Base-by-base conservation (phyloP, 1,140 invertebrate species). In the Thaumatotibia leucotreta region DNA sequence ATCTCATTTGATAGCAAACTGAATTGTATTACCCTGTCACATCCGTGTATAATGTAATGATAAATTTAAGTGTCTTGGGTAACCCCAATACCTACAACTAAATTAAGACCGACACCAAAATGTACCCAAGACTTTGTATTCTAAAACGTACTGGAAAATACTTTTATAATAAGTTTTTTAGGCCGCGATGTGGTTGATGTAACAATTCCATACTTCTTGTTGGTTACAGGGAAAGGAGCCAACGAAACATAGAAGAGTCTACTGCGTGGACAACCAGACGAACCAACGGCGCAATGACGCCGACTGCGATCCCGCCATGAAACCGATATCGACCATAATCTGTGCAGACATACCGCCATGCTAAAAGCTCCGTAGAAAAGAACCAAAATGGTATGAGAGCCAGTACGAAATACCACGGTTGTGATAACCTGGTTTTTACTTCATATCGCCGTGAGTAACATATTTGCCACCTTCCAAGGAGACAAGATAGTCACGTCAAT, bases 311-410 rank as follows among this genome's bases (percentile, higher is more conserved):
- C 10, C 65, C 24, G 70, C 74, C 4, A 75, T 61, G 6, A 89
- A 83, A 71, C 90, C 90, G n/a, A 72, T 79, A 14, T 79, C 64
- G 65, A 77, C 77, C 14, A 83, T 87, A 17, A 80, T 76, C 68
- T 91, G 90, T 70, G 72, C 78, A 24, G 82, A 86, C 58, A 79
- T 90, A 39, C 86, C 84, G 24, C 82, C 88, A 9, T 91, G 90
- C 72, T 86, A 83, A 70, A 35, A 64, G 33, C 24, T 58, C 10
- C 35, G 65, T 89, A 33, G 32, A 33, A 33, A 33, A 1, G 17
- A 83, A 72, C 90, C 90, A n/a, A 39, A 14, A 14, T 6, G 17
- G 6, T 20, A 45, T 45, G 39, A 45, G 14, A 45, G 14, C 14
- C 39, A 20, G 1, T 45, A 14, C 35, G 17, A 45, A 6, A 5